phyloP scores from a whole-genome alignment of 2,888 invertebrate species.

The Conomelus anceps region DNA sequence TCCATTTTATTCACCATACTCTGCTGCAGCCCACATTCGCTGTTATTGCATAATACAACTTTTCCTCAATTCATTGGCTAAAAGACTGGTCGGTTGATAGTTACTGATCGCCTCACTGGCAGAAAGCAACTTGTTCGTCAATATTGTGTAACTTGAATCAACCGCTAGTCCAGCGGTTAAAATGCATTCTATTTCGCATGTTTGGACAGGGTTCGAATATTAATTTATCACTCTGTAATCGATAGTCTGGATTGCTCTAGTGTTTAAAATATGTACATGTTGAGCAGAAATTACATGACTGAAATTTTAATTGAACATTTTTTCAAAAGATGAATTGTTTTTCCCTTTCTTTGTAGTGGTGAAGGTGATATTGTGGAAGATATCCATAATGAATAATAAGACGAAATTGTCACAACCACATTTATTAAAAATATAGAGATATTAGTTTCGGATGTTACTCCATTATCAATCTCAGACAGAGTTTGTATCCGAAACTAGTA shows the following conservation, averaged over 20 bases:
- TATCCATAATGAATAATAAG: no score
- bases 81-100: background rate
- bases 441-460: no score
- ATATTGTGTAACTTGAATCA: background rate
- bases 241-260: background rate
- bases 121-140: background rate
- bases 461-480: no score
- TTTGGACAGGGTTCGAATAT: background rate
- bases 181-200: background rate
- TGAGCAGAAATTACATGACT: background rate
- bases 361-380: no score
- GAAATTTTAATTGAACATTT: background rate
- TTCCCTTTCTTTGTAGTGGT: no score
- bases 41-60: background rate
- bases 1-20: background rate
- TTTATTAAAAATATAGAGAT: no score
- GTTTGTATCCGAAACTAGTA: no score
- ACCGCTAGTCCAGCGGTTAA: background rate
- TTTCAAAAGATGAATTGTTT: no score
- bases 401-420: no score
- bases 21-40: background rate
- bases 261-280: background rate
- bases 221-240: background rate
- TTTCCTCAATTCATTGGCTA: background rate
- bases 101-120: background rate